Evolutionary conservation across 2,113 vertebrate genomes (phyloP), one percentile per base, ranked within the genome.

Genomic region (Pontoporia blainvillei): DNA sequence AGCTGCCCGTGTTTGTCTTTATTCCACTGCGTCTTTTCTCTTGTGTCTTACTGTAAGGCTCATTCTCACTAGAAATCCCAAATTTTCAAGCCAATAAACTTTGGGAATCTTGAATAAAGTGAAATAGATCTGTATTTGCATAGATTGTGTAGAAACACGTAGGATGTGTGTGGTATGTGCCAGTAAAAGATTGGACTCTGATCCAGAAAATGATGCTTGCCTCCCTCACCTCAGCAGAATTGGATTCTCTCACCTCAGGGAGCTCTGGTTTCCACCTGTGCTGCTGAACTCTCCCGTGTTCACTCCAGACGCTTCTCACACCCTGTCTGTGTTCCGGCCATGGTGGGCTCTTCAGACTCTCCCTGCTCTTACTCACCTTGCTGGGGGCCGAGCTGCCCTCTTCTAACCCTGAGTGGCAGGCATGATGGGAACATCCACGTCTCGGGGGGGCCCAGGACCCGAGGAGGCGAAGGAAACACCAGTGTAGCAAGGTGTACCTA

Each of bases 141-240:
- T 39, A 15, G 46, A 27, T 71, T 88, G 20, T 46, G 4, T 23
- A 31, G 17, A 73, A 41, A 57, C 9, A 44, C 10, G 2, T 8
- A 1, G 4, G 0, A 18, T 27, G 1, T 11, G 1, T 11, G 39
- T 41, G 29, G 25, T 57, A 0, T 1, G 0, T 18, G 59, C 59
- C 7, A 2, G 14, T 12, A 2, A 54, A 29, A 69, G 79, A 23
- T 8, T 3, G 0, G 3, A 49, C 71, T 46, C 13, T 46, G 8
- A 4, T 2, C 27, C 62, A 27, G 29, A 14, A 9, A 31, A 9
- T 1, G 5, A 21, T 21, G 31, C 62, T 6, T 31, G 15, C n/a
- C 84, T 39, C 12, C 66, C 59, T 78, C 23, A 0, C 17, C 59
- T 41, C 12, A 23, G 34, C 46, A 20, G 3, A 31, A 2, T 44